Evolutionary conservation across 2,888 invertebrate genomes (phyloP), one percentile per base, ranked within the genome.

Genomic region (Philereme transversata): DNA sequence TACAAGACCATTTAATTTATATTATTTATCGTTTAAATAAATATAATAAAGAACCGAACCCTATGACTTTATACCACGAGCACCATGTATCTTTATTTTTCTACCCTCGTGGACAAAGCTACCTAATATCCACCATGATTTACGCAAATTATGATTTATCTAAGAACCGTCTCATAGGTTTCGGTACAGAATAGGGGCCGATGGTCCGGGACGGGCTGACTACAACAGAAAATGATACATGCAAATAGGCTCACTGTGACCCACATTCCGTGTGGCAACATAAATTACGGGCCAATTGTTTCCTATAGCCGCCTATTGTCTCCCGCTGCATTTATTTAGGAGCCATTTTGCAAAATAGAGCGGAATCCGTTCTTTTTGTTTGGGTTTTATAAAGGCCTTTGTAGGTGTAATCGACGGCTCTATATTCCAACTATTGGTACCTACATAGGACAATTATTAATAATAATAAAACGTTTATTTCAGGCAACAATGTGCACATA

Each of bases 261-360:
- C 83, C 77, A 78, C 78, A 79, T 76, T 78, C 74, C 71, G 77
- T 79, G 83, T 76, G 83, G 83, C 64, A 66, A 78, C 82, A 84
- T 88, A 87, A 87, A 88, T 88, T 85, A 83, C 79, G 62, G 64
- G 75, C 74, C 87, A 88, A 88, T 89, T 88, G 88, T 88, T 88
- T 88, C 81, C 83, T 82, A 83, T 83, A 78, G 75, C 72, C 66
- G 69, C 69, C 80, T 76, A 82, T 86, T 83, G 83, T 76, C 73
- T 76, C 72, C 72, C 69, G 75, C 72, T 76, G 79, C 76, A 75
- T 71, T 77, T 74, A 77, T 77, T 75, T 76, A 73, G 72, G 60
- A 71, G 72, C 70, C 68, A 78, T 79, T 81, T 75, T 73, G 76
- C 75, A 73, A 80, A 78, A 64, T 67, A 60, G 60, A 61, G 44